Percentiles rank a stretch among this genome's conserved stretches.
Conservation (phyloP, 2,888 invertebrate species). For the Acanthococcus lagerstroemiae region DNA sequence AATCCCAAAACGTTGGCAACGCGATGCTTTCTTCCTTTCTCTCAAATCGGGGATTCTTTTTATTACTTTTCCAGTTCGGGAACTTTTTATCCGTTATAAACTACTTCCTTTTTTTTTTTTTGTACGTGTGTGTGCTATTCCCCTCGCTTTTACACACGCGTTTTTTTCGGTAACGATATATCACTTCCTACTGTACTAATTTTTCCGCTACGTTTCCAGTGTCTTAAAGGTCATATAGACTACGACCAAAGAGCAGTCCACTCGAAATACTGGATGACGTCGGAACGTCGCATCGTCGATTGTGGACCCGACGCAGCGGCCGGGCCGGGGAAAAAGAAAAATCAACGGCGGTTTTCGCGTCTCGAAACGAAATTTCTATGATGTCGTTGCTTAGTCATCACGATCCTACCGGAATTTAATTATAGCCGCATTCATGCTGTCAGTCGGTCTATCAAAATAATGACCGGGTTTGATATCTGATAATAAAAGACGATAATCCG, state of each 20-base stretch:
- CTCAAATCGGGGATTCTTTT: slow-evolving; percentile 4
- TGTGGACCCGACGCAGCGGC: no score
- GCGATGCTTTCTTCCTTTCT: neutral
- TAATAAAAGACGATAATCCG: neutral
- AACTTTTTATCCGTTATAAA: slow-evolving; percentile 28
- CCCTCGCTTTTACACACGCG: neutral
- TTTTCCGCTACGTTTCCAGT: slow-evolving; percentile 11
- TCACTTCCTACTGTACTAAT: neutral
- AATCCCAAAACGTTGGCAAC: slow-evolving; percentile 6
- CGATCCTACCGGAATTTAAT: neutral
- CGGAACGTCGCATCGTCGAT: neutral
- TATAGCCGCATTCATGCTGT: neutral
- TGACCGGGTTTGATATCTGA: neutral
- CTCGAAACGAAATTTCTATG: no score
- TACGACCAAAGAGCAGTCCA: neutral
- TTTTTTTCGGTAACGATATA: neutral
- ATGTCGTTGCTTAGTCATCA: neutral
- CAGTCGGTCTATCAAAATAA: neutral
- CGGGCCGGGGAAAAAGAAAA: no score
- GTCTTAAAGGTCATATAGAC: neutral
- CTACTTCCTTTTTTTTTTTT: slow-evolving; percentile 24
- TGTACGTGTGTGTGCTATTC: neutral
- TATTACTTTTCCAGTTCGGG: slow-evolving; percentile 24
- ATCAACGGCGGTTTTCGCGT: no score
- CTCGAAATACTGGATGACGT: neutral